phyloP scores from a whole-genome alignment of 1,140 invertebrate species.

The Apis dorsata region DNA sequence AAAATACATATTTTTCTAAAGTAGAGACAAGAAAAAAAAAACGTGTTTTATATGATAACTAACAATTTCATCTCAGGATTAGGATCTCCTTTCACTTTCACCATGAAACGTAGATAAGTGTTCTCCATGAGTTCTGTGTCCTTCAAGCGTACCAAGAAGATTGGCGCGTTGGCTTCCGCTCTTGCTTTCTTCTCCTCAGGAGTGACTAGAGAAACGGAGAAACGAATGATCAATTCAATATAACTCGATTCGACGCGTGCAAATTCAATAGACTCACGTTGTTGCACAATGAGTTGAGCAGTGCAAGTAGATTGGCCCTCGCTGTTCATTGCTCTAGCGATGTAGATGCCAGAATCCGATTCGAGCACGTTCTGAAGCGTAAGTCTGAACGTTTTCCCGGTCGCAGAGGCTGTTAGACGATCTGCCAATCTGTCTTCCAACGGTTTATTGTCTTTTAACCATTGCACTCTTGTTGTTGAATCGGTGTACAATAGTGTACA shows the following conservation, averaged over 20 bases:
- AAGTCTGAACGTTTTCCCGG: conserved; percentile 84
- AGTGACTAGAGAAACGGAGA: conserved; percentile 81
- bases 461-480: conserved; percentile 83
- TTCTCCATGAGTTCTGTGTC: conserved; percentile 93
- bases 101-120: conserved; percentile 93
- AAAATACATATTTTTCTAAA: background rate
- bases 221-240: background rate
- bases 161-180: conserved; percentile 86
- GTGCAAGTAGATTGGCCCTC: conserved; percentile 90
- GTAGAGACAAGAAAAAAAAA: too few relatives aligned
- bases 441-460: conserved; percentile 94
- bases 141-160: conserved; percentile 90
- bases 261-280: conserved; percentile 83
- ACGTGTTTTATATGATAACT: conserved; percentile 74
- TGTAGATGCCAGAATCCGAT: conserved; percentile 94
- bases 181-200: conserved; percentile 86
- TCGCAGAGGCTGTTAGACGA: conserved; percentile 83
- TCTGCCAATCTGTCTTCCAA: conserved; percentile 89
- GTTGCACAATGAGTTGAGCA: conserved; percentile 90
- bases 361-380: conserved; percentile 90
- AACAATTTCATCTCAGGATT: conserved; percentile 92
- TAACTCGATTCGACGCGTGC: background rate
- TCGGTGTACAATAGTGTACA: conserved; percentile 83
- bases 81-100: conserved; percentile 93
- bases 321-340: conserved; percentile 91